A percentile compares a stretch with the other conserved stretches of the same genome.
Evolutionary conservation across 1,140 invertebrate genomes (phyloP).

Genomic region (Trichonephila clavipes): DNA sequence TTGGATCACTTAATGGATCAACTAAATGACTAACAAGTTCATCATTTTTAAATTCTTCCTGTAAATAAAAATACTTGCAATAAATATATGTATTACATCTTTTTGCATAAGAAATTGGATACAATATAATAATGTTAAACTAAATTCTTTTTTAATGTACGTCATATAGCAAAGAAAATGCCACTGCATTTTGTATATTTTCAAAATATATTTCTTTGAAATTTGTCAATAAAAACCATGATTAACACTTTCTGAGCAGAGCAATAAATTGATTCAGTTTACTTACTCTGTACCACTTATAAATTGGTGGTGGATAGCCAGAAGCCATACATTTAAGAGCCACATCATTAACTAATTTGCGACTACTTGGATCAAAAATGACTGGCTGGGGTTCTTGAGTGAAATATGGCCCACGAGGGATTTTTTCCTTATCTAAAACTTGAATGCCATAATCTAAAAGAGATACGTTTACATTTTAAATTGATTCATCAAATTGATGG

Average conservation of each 20-base stretch:
- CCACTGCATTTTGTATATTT: not conserved
- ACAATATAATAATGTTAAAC: too few relatives aligned
- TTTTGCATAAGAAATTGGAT: not conserved
- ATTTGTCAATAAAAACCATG: too few relatives aligned
- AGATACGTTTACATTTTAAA: not conserved
- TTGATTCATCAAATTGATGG: not conserved
- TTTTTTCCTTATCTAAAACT: conserved; percentile 87
- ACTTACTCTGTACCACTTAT: conserved; percentile 90
- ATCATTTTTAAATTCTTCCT: conserved; percentile 91
- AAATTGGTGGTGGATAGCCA: conserved; percentile 93
- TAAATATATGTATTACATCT: not conserved
- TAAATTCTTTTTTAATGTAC: not conserved
- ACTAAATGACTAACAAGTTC: conserved; percentile 86
- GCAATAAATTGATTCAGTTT: not conserved
- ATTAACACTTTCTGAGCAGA: too few relatives aligned
- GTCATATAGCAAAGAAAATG: not conserved
- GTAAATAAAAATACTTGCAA: not conserved
- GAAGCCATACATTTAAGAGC: conserved; percentile 91
- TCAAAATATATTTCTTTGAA: not conserved
- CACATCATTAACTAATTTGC: conserved; percentile 87
- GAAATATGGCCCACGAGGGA: conserved; percentile 93
- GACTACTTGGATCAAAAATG: conserved; percentile 91
- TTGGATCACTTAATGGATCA: conserved; percentile 87
- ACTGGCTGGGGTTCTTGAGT: conserved; percentile 90
- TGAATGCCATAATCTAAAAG: conserved; percentile 89